A percentile compares a stretch with the other conserved stretches of the same genome.
Conservation (phyloP, 2,113 vertebrate genomes). For the Microtus richardsoni region DNA sequence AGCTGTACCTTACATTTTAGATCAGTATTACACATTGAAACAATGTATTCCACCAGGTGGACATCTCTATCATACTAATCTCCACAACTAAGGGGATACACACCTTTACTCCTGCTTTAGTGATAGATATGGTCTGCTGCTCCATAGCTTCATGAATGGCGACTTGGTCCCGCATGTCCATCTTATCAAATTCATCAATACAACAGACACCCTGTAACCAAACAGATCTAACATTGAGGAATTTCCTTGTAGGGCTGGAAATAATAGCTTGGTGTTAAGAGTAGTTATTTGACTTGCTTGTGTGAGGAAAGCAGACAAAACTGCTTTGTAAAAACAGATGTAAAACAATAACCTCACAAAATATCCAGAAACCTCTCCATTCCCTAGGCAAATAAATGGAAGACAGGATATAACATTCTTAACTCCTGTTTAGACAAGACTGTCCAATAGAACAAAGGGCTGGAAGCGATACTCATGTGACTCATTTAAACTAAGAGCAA, state of each 20-base stretch:
- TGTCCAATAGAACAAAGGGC: not conserved
- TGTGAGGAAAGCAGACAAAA: not conserved
- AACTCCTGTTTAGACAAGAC: not conserved
- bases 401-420: not conserved
- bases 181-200: conserved; percentile 99
- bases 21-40: not conserved
- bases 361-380: not conserved
- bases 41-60: not conserved
- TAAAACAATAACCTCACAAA: conserved; percentile 22
- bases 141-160: conserved; percentile 99
- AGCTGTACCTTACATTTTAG: not conserved
- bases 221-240: conserved; percentile 26
- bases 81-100: not conserved
- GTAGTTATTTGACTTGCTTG: not conserved
- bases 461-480: not conserved
- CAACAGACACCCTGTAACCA: conserved; percentile 95
- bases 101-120: conserved; percentile 99
- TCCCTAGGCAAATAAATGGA: conserved; percentile 16
- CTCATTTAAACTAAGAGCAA: conserved; percentile 23
- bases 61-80: not conserved
- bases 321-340: not conserved
- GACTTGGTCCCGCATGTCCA: conserved; percentile 97
- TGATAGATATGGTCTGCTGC: conserved; percentile 99
- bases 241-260: not conserved
- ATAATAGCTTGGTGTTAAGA: not conserved